Base-by-base conservation (phyloP, 2,797 vertebrate species). In the Lagocephalus sceleratus region DNA sequence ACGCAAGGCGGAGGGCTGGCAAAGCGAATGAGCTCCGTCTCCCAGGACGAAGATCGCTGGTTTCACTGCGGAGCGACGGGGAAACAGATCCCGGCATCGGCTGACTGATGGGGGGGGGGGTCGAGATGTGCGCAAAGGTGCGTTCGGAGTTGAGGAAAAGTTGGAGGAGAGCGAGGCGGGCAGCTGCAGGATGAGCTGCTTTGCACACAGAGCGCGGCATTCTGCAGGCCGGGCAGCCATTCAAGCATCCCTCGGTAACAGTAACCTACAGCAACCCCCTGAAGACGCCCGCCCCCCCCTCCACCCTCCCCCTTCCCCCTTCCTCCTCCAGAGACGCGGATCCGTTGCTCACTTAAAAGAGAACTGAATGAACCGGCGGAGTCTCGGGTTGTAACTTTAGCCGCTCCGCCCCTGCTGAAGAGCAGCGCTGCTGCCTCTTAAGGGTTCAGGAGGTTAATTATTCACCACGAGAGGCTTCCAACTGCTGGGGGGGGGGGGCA, bases 371-470 rank as follows among this genome's bases (percentile, higher is more conserved):
- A 69, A 73, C 60, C 47, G 57, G 73, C 60, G 73, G 62, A 71
- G 62, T 59, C 59, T 17, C 20, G 71, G 76, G 66, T 77, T 85
- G 87, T 86, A 86, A 87, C 85, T 86, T 84, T 80, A 87, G 51
- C 84, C 84, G 62, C 73, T 72, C 79, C 67, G 62, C 70, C 75
- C 56, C 53, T 0, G 50, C 73, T 66, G 55, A 73, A 83, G 83
- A 66, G 79, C 73, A 78, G 59, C 77, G 53, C 78, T 49, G 43
- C 52, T 64, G 63, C 73, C 49, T 59, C 60, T 51, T 53, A 41
- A 78, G 70, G 71, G 84, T 85, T 82, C 84, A 84, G 47, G 54
- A 52, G 85, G 83, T 88, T 88, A 87, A 85, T 88, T 81, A 88
- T 88, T 87, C 73, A 86, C 79, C 84, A 85, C 56, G 52, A 69